A percentile compares a stretch with the other conserved stretches of the same genome.
phyloP scores from a whole-genome alignment of 2,888 invertebrate species.

The Oeneis ivallda region DNA sequence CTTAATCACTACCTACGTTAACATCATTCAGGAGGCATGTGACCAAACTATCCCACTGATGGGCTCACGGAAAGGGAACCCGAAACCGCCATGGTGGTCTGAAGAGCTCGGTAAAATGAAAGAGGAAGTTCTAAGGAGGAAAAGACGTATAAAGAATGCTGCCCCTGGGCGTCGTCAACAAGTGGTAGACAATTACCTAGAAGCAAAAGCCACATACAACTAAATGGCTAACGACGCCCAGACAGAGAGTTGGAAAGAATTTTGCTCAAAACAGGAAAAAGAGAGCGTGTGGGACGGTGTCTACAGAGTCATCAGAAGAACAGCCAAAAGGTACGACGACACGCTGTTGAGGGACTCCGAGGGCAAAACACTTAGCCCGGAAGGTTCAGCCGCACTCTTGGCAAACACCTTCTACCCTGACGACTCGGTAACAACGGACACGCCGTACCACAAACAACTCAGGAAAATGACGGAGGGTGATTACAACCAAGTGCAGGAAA shows the following conservation, averaged over 20 bases:
- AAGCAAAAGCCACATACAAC: conserved; percentile 26
- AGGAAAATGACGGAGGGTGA: background rate
- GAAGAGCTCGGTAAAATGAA: background rate
- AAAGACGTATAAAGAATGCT: conserved; percentile 13
- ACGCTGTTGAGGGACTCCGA: conserved; percentile 16
- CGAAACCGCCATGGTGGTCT: conserved; percentile 5
- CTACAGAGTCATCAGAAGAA: too few relatives aligned
- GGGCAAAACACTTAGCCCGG: conserved; percentile 27
- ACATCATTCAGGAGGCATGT: background rate
- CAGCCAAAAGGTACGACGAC: too few relatives aligned
- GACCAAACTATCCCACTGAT: background rate
- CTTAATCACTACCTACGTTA: background rate
- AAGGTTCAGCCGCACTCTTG: conserved; percentile 37
- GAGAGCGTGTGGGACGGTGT: too few relatives aligned
- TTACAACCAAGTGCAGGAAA: background rate
- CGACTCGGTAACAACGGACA: conserved; percentile 25
- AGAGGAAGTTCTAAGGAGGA: conserved; percentile 16
- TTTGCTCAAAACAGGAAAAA: conserved; percentile 22
- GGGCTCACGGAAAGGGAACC: background rate
- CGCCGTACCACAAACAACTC: conserved; percentile 1
- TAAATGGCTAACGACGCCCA: conserved; percentile 28
- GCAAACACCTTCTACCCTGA: too few relatives aligned
- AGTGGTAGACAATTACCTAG: conserved; percentile 35
- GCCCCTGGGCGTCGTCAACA: conserved; percentile 17
- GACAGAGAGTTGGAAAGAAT: conserved; percentile 23